phyloP scores from a whole-genome alignment of 2,888 invertebrate genomes.

The Drosophila longiperda region DNA sequence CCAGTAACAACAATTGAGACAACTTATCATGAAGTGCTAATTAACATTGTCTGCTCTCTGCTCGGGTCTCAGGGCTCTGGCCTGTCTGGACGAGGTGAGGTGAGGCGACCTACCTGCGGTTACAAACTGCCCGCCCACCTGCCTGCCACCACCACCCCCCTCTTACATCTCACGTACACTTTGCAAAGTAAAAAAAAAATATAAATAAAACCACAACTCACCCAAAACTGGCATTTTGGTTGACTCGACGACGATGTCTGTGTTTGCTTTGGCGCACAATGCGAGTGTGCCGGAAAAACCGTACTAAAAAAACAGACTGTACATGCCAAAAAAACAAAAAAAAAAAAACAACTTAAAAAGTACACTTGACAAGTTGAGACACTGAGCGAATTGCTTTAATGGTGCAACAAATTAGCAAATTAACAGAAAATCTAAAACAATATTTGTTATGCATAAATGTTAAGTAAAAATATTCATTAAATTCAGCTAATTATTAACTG shows the following conservation, averaged over 20 bases:
- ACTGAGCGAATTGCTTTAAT: constrained; percentile 28
- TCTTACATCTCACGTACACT: not conserved
- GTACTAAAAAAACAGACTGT: constrained; percentile 38
- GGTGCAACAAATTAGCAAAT: no score
- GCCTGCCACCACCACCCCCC: constrained; percentile 9
- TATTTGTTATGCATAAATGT: no score
- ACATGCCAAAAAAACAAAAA: constrained; percentile 62
- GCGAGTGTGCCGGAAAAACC: constrained; percentile 46
- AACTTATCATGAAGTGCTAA: constrained; percentile 80
- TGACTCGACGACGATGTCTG: constrained; percentile 58
- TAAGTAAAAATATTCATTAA: not conserved
- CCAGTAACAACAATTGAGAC: constrained; percentile 72
- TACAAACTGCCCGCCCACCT: constrained; percentile 37
- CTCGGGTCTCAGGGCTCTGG: constrained; percentile 41
- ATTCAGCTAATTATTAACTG: not conserved
- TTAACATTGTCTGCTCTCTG: constrained; percentile 75
- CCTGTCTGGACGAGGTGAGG: constrained; percentile 52
- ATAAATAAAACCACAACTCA: constrained; percentile 55
- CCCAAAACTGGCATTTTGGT: constrained; percentile 78
- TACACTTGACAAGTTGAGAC: constrained; percentile 40
- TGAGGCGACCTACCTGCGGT: constrained; percentile 61
- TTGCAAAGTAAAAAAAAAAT: constrained; percentile 21
- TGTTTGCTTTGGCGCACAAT: constrained; percentile 74
- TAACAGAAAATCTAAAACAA: not conserved
- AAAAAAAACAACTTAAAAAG: constrained; percentile 2